Evolutionary conservation across 2,113 vertebrate genomes (phyloP), one percentile per base, ranked within the genome.

Genomic region (Lepus europaeus): DNA sequence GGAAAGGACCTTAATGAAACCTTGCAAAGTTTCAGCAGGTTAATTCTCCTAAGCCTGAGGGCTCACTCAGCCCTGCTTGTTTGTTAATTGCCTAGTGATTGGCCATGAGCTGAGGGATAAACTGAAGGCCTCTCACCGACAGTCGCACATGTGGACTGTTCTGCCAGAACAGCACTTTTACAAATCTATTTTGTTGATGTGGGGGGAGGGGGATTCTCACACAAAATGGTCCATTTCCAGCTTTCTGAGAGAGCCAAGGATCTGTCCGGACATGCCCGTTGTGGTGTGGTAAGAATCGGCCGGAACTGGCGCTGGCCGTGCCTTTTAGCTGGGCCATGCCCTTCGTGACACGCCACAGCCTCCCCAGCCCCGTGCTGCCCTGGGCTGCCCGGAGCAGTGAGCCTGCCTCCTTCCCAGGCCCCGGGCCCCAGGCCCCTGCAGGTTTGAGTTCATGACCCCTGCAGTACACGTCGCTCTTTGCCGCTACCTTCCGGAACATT

Each of bases 1-100:
- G 39, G 68, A 93, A 90, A 11, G 17, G 13, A 78, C 36, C 51
- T 70, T 76, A 92, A 95, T 51, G 39, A 92, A 93, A 70, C n/a
- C 82, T 81, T 73, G 11, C 6, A 39, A 88, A 88, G 22, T 9
- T 45, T 74, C 53, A 86, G 70, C 19, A 87, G 73, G 90, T 80
- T 70, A 73, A 87, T 31, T 94, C 51, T 87, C 31, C 36, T 87
- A 72, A 68, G 29, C 36, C 85, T 80, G 17, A 56, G 61, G 64
- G 31, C 69, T 84, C 22, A 89, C 51, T 83, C 36, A 59, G 16
- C 10, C 74, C 16, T 78, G n/a, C 36, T 76, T 63, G 49, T 36
- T 86, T 81, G 73, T 74, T 92, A 87, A 87, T 63, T 90, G 87
- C 69, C 22, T 73, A 25, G n/a, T 63, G 19, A n/a, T 85, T 33